A percentile compares a stretch with the other conserved stretches of the same genome.
These are phyloP conservation scores for Drosophila emarginata DNA, from an alignment of 2,888 invertebrate species.

Conservation along the genomic window DNA sequence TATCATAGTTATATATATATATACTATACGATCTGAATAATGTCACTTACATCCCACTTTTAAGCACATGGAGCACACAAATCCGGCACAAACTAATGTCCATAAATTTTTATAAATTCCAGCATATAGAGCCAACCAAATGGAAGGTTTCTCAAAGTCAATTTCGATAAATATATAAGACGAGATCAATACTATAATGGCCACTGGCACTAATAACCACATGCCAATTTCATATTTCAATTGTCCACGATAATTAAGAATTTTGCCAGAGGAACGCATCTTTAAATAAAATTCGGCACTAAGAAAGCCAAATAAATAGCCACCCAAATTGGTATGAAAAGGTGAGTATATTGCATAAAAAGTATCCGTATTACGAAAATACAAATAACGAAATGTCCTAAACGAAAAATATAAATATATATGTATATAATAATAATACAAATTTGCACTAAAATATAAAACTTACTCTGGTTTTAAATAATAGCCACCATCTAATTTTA, in stretches of 20 bases:
- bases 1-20: neutral
- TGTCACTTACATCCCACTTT: conserved; percentile 78
- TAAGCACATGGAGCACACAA: conserved; percentile 69
- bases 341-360: conserved; percentile 75
- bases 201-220: conserved; percentile 57
- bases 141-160: conserved; percentile 74
- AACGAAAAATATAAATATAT: neutral
- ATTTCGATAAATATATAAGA: conserved; percentile 76
- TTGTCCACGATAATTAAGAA: conserved; percentile 30
- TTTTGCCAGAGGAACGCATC: conserved; percentile 22
- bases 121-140: conserved; percentile 82
- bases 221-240: conserved; percentile 54
- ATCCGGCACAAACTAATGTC: conserved; percentile 75
- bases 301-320: conserved; percentile 76
- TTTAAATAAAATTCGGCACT: conserved; percentile 68
- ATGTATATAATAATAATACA: neutral
- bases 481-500: conserved; percentile 69
- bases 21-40: neutral
- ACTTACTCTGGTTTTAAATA: conserved; percentile 78
- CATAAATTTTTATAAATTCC: conserved; percentile 81
- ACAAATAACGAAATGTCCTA: conserved; percentile 78
- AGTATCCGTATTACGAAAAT: conserved; percentile 68
- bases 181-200: conserved; percentile 57
- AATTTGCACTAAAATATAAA: neutral
- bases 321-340: conserved; percentile 79